phyloP scores from a whole-genome alignment of 2,797 vertebrate species.

The Alfaro cultratus region DNA sequence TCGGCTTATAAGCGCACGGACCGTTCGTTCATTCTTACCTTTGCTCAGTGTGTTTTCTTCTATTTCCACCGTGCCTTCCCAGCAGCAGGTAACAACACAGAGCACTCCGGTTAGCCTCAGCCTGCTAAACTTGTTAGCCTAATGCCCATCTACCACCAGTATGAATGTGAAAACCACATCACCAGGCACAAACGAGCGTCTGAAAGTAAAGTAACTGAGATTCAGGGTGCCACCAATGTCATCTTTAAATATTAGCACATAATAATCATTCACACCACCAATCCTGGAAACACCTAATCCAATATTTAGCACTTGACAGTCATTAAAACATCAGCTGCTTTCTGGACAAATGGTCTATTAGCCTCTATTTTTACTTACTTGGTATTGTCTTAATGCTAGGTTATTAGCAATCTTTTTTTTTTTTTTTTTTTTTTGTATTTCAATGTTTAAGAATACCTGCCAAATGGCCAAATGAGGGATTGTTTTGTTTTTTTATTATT shows the following conservation, averaged over 20 bases:
- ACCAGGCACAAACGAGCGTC: constrained; percentile 11
- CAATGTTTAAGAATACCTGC: constrained; percentile 28
- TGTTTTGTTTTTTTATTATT: constrained; percentile 15
- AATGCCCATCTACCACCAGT: constrained; percentile 46
- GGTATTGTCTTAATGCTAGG: constrained; percentile 67
- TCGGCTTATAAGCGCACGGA: constrained; percentile 44
- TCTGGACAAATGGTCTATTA: constrained; percentile 28
- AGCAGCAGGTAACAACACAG: constrained; percentile 51
- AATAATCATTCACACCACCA: not conserved
- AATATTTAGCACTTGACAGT: not conserved
- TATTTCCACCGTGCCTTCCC: constrained; percentile 72
- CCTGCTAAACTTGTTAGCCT: constrained; percentile 48
- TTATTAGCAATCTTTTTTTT: constrained; percentile 65
- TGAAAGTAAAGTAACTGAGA: constrained; percentile 19
- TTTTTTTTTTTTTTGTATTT: constrained; percentile 53
- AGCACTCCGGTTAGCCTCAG: constrained; percentile 58
- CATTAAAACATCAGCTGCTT: constrained; percentile 39
- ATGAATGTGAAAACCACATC: constrained; percentile 29
- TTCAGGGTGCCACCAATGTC: constrained; percentile 12
- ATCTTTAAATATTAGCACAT: constrained; percentile 6
- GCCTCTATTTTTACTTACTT: constrained; percentile 47
- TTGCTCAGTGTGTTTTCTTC: constrained; percentile 27
- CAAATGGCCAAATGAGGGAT: constrained; percentile 42
- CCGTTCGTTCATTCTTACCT: constrained; percentile 31
- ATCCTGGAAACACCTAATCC: constrained; percentile 19